phyloP scores from a whole-genome alignment of 2,888 invertebrate genomes.

The Melinopterus prodromus region DNA sequence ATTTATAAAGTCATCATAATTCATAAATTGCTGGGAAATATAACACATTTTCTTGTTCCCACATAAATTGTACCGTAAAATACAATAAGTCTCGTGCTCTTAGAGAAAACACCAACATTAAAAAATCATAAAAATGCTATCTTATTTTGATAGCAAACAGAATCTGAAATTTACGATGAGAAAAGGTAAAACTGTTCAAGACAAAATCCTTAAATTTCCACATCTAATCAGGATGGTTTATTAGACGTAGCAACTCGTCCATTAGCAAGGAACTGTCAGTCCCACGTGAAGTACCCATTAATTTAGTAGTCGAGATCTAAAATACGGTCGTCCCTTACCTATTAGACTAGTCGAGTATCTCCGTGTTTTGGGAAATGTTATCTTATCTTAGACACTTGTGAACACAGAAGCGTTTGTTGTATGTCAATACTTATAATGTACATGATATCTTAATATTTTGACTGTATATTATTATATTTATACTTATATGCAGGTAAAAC shows the following conservation, averaged over 20 bases:
- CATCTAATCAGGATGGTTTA: conserved; percentile 4
- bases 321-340: not conserved
- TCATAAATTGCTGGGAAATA: too few species aligned
- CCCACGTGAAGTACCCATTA: not conserved
- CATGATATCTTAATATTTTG: not conserved
- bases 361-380: not conserved
- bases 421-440: not conserved
- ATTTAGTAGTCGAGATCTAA: not conserved
- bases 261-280: not conserved
- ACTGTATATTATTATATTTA: not conserved
- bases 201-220: not conserved
- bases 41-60: too few species aligned
- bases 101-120: too few species aligned
- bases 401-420: not conserved
- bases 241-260: not conserved
- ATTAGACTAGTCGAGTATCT: not conserved
- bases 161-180: not conserved
- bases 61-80: too few species aligned
- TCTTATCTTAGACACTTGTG: not conserved
- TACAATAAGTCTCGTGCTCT: too few species aligned
- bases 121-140: too few species aligned
- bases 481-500: not conserved
- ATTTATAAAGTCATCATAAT: too few species aligned
- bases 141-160: too few species aligned
- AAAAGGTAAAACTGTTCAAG: not conserved